These are phyloP conservation scores for Cyclargus thomasi DNA, from an alignment of 1,140 invertebrate genomes.

Conservation along the genomic window DNA sequence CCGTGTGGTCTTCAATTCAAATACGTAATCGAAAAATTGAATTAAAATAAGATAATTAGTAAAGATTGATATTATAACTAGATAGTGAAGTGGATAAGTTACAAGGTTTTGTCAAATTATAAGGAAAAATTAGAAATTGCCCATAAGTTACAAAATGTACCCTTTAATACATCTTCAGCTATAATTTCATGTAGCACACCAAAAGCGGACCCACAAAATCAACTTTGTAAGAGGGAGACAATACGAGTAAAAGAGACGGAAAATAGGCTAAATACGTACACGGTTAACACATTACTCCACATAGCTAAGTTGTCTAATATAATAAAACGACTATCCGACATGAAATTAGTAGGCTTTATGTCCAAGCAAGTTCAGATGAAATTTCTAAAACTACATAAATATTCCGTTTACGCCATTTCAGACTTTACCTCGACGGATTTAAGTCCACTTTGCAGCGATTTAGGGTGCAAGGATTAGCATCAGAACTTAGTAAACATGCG, in stretches of 20 bases:
- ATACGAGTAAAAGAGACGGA: neutral
- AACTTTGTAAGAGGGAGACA: neutral
- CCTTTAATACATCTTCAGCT: neutral
- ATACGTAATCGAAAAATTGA: too few species aligned
- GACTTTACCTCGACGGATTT: slow-evolving; percentile 19
- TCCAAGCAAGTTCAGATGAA: slow-evolving; percentile 31
- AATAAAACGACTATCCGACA: slow-evolving; percentile 34
- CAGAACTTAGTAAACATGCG: slow-evolving; percentile 30
- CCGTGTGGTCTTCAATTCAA: too few species aligned
- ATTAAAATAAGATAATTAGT: too few species aligned
- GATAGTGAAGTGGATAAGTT: too few species aligned
- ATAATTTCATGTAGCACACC: too few species aligned
- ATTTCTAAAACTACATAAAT: slow-evolving; percentile 22
- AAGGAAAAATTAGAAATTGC: too few species aligned
- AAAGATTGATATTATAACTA: too few species aligned
- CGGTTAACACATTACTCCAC: slow-evolving; percentile 25
- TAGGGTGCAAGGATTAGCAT: slow-evolving; percentile 18
- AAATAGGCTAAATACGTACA: slow-evolving; percentile 32
- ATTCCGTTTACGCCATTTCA: slow-evolving; percentile 17
- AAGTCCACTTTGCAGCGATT: slow-evolving; percentile 17
- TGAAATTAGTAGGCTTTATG: slow-evolving; percentile 38
- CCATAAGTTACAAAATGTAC: too few species aligned
- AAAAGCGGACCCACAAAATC: neutral
- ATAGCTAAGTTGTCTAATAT: slow-evolving; percentile 24
- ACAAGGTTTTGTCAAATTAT: too few species aligned